These are phyloP conservation scores for Aplysia californica DNA, from an alignment of 1,140 invertebrate genomes.

Conservation along the genomic window DNA sequence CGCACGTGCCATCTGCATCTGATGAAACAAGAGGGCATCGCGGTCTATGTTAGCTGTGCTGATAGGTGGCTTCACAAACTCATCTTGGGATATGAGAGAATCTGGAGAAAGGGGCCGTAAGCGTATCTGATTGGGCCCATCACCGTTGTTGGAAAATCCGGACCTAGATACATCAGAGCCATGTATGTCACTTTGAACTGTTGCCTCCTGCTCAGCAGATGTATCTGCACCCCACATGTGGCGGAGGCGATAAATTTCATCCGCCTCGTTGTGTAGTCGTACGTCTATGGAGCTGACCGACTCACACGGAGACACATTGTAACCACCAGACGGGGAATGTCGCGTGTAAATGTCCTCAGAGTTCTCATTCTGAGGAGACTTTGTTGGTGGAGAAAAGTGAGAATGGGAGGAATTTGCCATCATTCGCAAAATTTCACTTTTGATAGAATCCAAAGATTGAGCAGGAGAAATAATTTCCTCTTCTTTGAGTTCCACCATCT, in stretches of 20 bases:
- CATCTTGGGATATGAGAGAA: conserved; percentile 50
- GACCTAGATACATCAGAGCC: neutral
- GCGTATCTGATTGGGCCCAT: neutral
- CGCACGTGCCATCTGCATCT: conserved; percentile 57
- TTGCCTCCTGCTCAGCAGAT: neutral
- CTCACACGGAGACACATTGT: conserved; percentile 9
- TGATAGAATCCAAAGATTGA: neutral
- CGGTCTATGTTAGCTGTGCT: conserved; percentile 48
- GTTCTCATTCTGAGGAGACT: neutral
- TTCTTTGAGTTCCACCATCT: neutral
- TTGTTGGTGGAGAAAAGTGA: neutral
- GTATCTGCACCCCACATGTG: neutral
- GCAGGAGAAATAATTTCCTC: neutral
- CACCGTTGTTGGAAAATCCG: neutral
- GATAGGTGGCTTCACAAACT: conserved; percentile 46
- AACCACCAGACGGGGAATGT: neutral
- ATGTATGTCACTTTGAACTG: neutral
- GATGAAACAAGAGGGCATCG: conserved; percentile 60
- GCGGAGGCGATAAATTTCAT: neutral
- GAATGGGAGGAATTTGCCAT: neutral
- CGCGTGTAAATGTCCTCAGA: conserved; percentile 1
- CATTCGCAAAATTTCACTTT: neutral
- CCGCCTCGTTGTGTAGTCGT: neutral
- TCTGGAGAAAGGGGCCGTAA: conserved; percentile 31
- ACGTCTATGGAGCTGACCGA: conserved; percentile 28